Base-by-base conservation (phyloP, 2,113 vertebrate genomes). In the Crotalus horridus region DNA sequence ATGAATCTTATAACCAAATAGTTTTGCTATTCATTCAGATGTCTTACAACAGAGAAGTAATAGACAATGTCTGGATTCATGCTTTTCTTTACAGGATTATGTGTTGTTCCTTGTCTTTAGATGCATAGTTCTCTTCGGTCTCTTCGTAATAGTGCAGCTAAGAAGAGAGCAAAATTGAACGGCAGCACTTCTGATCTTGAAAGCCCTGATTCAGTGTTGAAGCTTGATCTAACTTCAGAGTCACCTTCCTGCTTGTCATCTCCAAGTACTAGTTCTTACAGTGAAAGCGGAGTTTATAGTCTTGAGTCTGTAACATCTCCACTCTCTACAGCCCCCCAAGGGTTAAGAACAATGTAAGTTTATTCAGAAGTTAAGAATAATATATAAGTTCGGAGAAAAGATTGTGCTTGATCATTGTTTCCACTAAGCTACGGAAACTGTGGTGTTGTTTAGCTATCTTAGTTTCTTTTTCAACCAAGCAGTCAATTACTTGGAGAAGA, bases 111-210 rank as follows among this genome's bases (percentile, higher is more conserved):
- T 81, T 15, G 85, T 54, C 54, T 61, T 0, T 95, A 99, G 99
- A 99, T 99, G 99, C 96, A 98, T 95, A 99, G 97, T 93, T 99
- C 98, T 0, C 98, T 99, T 20, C 95, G 98, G 1, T 98, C 98
- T 8, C 96, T 99, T 86, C 98, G 98, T 15, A 99, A 97, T 95
- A 99, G 98, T 0, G 99, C 99, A 0, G 99, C 99, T 56, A 99
- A 98, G 97, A 99, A 99, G 96, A 97, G 98, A 92, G 99, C 99
- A 0, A 98, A 98, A 95, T 97, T 98, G 4, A 98, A 97, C 93
- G 95, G 98, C 85, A 97, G 97, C 92, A 85, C 97, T 39, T 97
- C 97, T 0, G 98, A 98, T 23, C 97, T 97, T 21, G 98, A 98
- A 93, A 99, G 99, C 87, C 98, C 98, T 0, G 98, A 99, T 90